Evolutionary conservation across 2,113 vertebrate species (phyloP).

Genomic region (Callaeas wilsoni): DNA sequence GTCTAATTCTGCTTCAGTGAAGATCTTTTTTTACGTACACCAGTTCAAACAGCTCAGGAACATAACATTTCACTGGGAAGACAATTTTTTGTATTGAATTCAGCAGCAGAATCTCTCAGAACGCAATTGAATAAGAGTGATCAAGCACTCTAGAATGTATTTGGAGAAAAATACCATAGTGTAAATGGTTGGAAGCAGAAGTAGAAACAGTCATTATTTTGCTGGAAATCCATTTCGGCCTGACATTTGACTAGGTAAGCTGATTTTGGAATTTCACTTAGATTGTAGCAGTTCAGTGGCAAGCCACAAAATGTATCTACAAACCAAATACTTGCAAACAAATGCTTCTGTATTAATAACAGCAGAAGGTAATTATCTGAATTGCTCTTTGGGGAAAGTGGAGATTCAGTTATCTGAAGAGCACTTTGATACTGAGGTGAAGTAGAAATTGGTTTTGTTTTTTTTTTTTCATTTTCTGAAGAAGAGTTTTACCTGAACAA

Average conservation of each 20-base stretch:
- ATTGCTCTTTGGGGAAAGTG: not conserved
- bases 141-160: not conserved
- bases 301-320: not conserved
- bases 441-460: not conserved
- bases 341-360: constrained; percentile 25
- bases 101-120: not conserved
- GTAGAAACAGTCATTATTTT: not conserved
- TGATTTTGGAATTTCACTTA: not conserved
- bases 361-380: not conserved
- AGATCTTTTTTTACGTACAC: not conserved
- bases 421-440: not conserved
- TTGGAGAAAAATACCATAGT: not conserved
- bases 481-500: not conserved
- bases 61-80: not conserved
- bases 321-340: not conserved
- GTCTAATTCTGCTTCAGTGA: not conserved
- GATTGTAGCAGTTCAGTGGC: not conserved
- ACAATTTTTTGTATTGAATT: not conserved
- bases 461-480: not conserved
- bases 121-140: not conserved
- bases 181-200: not conserved
- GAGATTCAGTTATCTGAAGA: not conserved
- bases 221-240: not conserved
- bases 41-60: not conserved
- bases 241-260: not conserved